phyloP scores from a whole-genome alignment of 2,113 vertebrate species.

The Dryoscopus gambensis region DNA sequence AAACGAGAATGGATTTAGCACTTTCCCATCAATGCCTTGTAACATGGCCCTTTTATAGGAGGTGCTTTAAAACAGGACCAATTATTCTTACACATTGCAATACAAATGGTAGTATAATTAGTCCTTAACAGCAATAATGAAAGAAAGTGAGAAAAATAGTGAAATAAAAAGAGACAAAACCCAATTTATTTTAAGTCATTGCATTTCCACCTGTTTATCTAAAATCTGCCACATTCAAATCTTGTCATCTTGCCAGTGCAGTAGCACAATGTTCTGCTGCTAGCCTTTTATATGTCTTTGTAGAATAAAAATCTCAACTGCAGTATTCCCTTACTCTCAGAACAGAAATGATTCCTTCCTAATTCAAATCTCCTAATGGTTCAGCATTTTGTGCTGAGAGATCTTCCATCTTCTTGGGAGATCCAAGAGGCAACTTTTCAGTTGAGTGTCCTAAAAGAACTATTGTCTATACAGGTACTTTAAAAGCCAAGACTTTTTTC shows the following conservation, averaged over 20 bases:
- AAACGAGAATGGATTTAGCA: background rate
- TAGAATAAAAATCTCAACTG: background rate
- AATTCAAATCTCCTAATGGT: background rate
- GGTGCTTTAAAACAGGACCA: background rate
- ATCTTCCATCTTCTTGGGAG: background rate
- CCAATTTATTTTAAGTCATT: constrained; percentile 49
- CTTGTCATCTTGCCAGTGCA: constrained; percentile 49
- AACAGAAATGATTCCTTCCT: background rate
- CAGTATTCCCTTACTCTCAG: background rate
- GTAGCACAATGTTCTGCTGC: background rate
- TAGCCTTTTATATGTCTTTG: background rate
- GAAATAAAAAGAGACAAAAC: background rate
- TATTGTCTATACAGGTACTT: background rate
- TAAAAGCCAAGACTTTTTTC: background rate
- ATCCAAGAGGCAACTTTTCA: constrained; percentile 26
- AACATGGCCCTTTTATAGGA: background rate
- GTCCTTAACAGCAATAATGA: background rate
- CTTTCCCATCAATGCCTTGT: background rate
- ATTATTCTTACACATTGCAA: background rate
- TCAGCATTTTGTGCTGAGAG: background rate
- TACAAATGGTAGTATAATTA: background rate
- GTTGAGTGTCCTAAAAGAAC: background rate
- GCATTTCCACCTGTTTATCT: constrained; percentile 62
- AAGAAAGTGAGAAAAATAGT: constrained; percentile 35
- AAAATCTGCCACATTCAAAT: constrained; percentile 42